A percentile compares a stretch with the other conserved stretches of the same genome.
Evolutionary conservation across 2,888 invertebrate species (phyloP).

Genomic region (Drosophila neutralis): DNA sequence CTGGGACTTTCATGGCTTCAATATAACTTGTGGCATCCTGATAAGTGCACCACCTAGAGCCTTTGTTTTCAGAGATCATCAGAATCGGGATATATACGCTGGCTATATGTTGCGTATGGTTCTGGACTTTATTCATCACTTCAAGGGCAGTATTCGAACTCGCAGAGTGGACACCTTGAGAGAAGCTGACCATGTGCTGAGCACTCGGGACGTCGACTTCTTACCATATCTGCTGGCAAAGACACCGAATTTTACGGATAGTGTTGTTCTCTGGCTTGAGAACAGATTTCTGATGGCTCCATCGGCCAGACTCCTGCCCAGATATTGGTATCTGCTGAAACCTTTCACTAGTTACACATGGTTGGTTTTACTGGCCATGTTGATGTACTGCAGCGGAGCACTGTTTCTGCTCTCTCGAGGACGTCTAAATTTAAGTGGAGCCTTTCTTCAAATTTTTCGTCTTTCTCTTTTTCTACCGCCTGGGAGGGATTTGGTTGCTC

Average conservation of each 20-base stretch:
- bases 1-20: slow-evolving; percentile 57
- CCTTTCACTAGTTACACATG: slow-evolving; percentile 39
- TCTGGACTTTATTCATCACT: slow-evolving; percentile 60
- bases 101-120: slow-evolving; percentile 67
- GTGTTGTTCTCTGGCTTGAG: slow-evolving; percentile 55
- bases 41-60: slow-evolving; percentile 54
- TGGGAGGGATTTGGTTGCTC: slow-evolving; percentile 17
- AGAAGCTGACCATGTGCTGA: slow-evolving; percentile 43
- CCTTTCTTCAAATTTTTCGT: slow-evolving; percentile 49
- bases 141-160: slow-evolving; percentile 56
- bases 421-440: slow-evolving; percentile 27
- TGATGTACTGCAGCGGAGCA: slow-evolving; percentile 56
- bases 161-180: slow-evolving; percentile 10
- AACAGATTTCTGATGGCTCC: slow-evolving; percentile 58
- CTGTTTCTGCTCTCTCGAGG: slow-evolving; percentile 36
- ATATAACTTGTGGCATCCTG: slow-evolving; percentile 47
- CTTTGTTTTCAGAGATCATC: slow-evolving; percentile 57
- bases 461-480: slow-evolving; percentile 39
- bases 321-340: slow-evolving; percentile 55
- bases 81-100: slow-evolving; percentile 41
- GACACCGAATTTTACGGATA: slow-evolving; percentile 48
- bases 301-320: slow-evolving; percentile 46
- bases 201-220: slow-evolving; percentile 51
- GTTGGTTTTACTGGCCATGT: slow-evolving; percentile 36
- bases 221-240: slow-evolving; percentile 52